Evolutionary conservation across 2,113 vertebrate genomes (phyloP).

Genomic region (Rhea americana): DNA sequence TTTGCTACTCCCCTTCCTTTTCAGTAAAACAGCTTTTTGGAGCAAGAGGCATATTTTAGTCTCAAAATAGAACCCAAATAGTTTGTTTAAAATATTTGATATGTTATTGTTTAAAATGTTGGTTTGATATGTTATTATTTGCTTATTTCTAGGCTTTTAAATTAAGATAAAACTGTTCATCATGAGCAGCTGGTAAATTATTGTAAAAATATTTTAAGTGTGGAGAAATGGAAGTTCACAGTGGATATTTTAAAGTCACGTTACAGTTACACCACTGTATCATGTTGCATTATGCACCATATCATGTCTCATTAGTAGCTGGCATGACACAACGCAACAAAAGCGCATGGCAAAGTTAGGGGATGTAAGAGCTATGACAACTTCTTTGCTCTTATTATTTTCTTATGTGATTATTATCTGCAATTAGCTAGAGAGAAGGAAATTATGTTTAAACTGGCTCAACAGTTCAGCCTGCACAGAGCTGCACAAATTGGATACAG

Average conservation of each 20-base stretch:
- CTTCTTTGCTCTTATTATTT: background rate
- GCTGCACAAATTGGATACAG: background rate
- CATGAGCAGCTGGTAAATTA: background rate
- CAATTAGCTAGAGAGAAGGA: background rate
- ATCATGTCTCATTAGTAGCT: background rate
- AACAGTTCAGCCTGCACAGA: background rate
- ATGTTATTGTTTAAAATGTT: background rate
- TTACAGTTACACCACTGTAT: background rate
- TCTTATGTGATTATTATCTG: background rate
- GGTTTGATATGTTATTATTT: background rate
- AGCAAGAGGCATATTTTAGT: slow-evolving; percentile 15
- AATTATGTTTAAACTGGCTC: background rate
- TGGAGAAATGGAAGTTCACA: background rate
- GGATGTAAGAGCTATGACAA: background rate
- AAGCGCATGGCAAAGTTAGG: background rate
- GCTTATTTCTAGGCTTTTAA: background rate
- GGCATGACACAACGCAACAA: background rate
- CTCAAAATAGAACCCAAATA: background rate
- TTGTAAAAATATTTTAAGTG: background rate
- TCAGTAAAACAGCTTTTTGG: slow-evolving; percentile 34
- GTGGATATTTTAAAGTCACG: background rate
- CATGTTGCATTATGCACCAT: background rate
- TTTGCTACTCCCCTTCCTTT: slow-evolving; percentile 47
- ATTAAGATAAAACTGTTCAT: background rate
- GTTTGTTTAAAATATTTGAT: background rate